Conservation (phyloP, 92 coral and sea anemone genomes). For the Pocillopora meandrina region DNA sequence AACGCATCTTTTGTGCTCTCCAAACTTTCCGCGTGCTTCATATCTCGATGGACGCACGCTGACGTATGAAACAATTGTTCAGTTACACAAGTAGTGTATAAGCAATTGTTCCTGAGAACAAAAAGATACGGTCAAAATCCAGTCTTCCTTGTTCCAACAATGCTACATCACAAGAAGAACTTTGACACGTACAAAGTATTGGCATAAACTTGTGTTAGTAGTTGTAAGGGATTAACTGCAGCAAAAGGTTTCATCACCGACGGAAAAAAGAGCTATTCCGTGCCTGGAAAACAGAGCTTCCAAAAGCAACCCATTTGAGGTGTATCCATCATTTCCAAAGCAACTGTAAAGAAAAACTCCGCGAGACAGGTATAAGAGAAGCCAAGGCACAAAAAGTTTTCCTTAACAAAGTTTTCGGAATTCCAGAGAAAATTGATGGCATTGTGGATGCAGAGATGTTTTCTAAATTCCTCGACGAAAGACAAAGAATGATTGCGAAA, state of each 20-base stretch:
- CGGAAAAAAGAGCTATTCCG: constrained; percentile 37
- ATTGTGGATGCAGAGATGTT: constrained; percentile 39
- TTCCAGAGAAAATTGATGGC: constrained; percentile 37
- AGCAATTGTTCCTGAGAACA: constrained; percentile 37
- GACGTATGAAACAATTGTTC: no score
- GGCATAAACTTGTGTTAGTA: constrained; percentile 38
- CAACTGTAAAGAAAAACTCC: constrained; percentile 39
- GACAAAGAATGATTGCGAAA: constrained; percentile 24
- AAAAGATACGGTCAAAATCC: constrained; percentile 48
- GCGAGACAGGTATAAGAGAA: constrained; percentile 26
- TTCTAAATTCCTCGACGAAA: constrained; percentile 32
- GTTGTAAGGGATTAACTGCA: constrained; percentile 31
- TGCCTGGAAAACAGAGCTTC: constrained; percentile 39
- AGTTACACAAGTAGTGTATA: constrained; percentile 57
- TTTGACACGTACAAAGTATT: constrained; percentile 42
- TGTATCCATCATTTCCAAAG: constrained; percentile 28
- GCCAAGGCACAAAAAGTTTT: constrained; percentile 21
- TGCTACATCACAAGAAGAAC: constrained; percentile 63
- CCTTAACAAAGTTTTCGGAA: constrained; percentile 26
- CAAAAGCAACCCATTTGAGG: constrained; percentile 13
- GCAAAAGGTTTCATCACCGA: constrained; percentile 62
- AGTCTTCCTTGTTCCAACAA: constrained; percentile 58
- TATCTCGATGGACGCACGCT: no score
- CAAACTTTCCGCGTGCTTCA: no score
- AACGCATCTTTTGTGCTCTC: no score